phyloP scores from a whole-genome alignment of 2,113 vertebrate genomes.

The Phodopus roborovskii region DNA sequence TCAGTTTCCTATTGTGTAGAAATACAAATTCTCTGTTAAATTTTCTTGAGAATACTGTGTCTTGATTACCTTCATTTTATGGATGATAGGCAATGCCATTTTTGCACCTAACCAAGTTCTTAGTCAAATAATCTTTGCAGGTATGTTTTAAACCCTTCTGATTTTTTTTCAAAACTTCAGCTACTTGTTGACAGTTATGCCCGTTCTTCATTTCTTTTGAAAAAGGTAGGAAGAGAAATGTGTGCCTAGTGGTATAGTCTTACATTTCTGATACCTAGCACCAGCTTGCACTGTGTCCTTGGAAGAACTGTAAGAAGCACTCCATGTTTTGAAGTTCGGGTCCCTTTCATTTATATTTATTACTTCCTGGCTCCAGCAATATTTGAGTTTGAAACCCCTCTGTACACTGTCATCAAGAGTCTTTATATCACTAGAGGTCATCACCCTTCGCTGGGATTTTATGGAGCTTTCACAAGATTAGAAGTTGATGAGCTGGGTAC shows the following conservation, averaged over 20 bases:
- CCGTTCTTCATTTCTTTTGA: background rate
- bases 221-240: background rate
- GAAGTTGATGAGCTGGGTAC: background rate
- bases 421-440: background rate
- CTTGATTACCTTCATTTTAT: background rate
- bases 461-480: background rate
- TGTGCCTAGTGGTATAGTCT: background rate
- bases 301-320: accelerated
- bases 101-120: background rate
- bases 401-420: background rate
- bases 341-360: background rate
- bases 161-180: background rate
- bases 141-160: background rate
- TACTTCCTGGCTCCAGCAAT: background rate
- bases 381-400: background rate
- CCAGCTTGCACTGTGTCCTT: background rate
- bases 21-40: background rate
- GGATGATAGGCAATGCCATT: background rate
- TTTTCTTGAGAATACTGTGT: background rate
- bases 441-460: background rate
- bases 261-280: background rate
- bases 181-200: background rate
- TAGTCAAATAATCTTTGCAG: background rate
- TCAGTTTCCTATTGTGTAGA: background rate
- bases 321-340: background rate